Evolutionary conservation across 2,797 vertebrate species (phyloP).

Genomic region (Diglossa cyanea): DNA sequence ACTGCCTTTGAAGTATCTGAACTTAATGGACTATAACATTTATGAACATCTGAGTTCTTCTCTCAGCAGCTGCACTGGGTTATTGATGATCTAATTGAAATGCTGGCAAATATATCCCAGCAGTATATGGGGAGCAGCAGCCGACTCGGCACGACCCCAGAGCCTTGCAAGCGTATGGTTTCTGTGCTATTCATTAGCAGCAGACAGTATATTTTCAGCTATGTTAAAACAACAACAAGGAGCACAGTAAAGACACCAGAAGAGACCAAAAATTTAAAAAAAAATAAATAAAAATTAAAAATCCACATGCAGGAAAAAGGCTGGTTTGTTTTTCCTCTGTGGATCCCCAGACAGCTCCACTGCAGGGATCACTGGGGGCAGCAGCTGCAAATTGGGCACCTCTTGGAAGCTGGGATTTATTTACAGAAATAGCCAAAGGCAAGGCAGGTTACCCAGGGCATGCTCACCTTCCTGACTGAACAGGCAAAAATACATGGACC

Average conservation of each 20-base stretch:
- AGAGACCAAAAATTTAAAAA: neutral
- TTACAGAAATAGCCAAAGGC: neutral
- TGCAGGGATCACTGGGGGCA: neutral
- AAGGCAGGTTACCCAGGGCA: neutral
- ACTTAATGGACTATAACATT: slow-evolving; percentile 78
- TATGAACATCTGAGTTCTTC: slow-evolving; percentile 84
- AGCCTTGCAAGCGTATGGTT: slow-evolving; percentile 47
- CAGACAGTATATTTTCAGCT: slow-evolving; percentile 18
- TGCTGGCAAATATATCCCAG: slow-evolving; percentile 82
- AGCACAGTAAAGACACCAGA: neutral
- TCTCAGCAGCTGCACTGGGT: slow-evolving; percentile 88
- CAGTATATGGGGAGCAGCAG: slow-evolving; percentile 74
- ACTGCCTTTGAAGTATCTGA: slow-evolving; percentile 74
- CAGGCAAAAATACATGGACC: neutral
- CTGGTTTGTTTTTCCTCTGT: neutral
- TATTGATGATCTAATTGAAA: slow-evolving; percentile 93
- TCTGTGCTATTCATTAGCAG: slow-evolving; percentile 39
- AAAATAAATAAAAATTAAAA: neutral
- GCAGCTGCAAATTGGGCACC: neutral
- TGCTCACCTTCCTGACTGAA: neutral
- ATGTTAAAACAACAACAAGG: slow-evolving; percentile 26
- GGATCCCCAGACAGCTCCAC: neutral
- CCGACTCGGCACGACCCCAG: slow-evolving; percentile 38
- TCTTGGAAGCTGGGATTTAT: neutral
- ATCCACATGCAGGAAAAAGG: neutral